phyloP scores from a whole-genome alignment of 1,140 invertebrate genomes.

The Eupeodes corollae region DNA sequence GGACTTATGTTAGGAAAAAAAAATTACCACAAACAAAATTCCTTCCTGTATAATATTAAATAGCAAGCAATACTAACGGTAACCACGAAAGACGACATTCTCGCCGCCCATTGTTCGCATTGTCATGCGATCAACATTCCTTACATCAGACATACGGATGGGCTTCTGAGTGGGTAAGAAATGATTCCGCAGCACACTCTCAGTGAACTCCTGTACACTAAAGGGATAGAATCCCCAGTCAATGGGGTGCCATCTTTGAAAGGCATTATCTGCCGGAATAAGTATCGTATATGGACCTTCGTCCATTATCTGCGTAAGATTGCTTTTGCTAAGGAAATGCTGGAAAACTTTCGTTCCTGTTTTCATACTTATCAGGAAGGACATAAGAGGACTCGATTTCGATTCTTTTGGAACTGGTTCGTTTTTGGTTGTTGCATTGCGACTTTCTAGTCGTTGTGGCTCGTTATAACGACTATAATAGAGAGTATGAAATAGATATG shows the following conservation, averaged over 20 bases:
- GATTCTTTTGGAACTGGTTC: conserved; percentile 37
- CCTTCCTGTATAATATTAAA: not conserved
- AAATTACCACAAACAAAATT: not conserved
- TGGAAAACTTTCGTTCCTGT: conserved; percentile 52
- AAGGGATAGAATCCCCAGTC: conserved; percentile 60
- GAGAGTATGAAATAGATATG: conserved; percentile 1
- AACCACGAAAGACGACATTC: conserved; percentile 43
- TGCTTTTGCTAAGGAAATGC: conserved; percentile 47
- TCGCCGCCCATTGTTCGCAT: conserved; percentile 45
- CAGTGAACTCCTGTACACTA: conserved; percentile 51
- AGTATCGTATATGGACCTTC: conserved; percentile 50
- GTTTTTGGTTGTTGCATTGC: conserved; percentile 30
- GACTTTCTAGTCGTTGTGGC: conserved; percentile 34
- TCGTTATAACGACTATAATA: conserved; percentile 29
- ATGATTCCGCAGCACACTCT: conserved; percentile 48
- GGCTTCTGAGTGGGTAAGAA: conserved; percentile 44
- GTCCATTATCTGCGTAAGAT: conserved; percentile 46
- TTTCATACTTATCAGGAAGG: conserved; percentile 47
- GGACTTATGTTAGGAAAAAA: not conserved
- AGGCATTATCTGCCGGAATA: conserved; percentile 51
- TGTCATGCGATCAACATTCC: conserved; percentile 38
- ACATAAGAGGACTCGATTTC: conserved; percentile 46
- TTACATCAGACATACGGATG: conserved; percentile 43
- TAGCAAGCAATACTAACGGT: conserved; percentile 38
- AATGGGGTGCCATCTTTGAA: conserved; percentile 54